Conservation (phyloP, 2,797 vertebrate genomes). For the Menidia menidia region DNA sequence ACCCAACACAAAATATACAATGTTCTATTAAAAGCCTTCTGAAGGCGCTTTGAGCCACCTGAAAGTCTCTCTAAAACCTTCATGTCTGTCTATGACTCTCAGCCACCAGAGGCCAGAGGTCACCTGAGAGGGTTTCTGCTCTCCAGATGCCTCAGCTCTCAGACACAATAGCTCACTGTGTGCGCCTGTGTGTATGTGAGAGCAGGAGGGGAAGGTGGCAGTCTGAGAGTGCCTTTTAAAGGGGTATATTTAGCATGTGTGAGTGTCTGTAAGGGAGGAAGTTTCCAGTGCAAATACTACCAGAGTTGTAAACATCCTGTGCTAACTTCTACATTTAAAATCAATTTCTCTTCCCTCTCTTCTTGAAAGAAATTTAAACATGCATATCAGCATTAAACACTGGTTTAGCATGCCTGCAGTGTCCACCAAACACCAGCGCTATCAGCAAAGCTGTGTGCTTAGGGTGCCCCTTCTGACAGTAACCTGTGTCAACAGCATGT, state of each 20-base stretch:
- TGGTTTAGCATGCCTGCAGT: slow-evolving; percentile 42
- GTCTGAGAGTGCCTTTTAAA: slow-evolving; percentile 51
- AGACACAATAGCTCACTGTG: slow-evolving; percentile 78
- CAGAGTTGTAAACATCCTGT: slow-evolving; percentile 51
- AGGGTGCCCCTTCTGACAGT: slow-evolving; percentile 50
- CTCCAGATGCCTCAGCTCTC: slow-evolving; percentile 76
- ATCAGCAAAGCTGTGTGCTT: slow-evolving; percentile 49
- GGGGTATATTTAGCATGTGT: slow-evolving; percentile 65
- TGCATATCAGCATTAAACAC: slow-evolving; percentile 38
- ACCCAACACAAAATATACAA: slow-evolving; percentile 24
- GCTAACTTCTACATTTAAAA: slow-evolving; percentile 22
- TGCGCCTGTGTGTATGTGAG: slow-evolving; percentile 44
- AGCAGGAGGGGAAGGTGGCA: slow-evolving; percentile 49
- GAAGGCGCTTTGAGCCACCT: slow-evolving; percentile 60
- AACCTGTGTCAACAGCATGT: slow-evolving; percentile 65
- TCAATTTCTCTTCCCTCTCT: neutral
- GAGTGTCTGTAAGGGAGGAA: slow-evolving; percentile 24
- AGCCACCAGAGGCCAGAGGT: slow-evolving; percentile 68
- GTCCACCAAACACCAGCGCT: slow-evolving; percentile 35
- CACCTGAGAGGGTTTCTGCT: slow-evolving; percentile 70
- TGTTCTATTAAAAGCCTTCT: slow-evolving; percentile 36
- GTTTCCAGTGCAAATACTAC: slow-evolving; percentile 20
- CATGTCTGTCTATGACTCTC: slow-evolving; percentile 61
- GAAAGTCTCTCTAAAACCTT: slow-evolving; percentile 55
- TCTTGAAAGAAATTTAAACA: slow-evolving; percentile 21